These are phyloP conservation scores for Holcopasites calliopsidis DNA, from an alignment of 1,140 invertebrate species.

Conservation along the genomic window DNA sequence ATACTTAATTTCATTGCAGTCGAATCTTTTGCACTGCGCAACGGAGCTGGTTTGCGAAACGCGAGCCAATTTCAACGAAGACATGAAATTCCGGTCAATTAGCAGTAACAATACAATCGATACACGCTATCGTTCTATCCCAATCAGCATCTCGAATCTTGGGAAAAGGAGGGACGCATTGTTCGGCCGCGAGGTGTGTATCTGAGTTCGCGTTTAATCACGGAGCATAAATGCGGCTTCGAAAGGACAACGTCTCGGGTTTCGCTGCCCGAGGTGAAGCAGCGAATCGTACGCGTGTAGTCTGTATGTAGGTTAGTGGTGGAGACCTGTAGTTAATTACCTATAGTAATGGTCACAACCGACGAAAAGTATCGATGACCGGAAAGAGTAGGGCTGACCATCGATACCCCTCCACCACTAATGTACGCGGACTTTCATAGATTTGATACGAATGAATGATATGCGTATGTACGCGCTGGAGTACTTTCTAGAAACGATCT, in stretches of 20 bases:
- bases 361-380: too few relatives aligned
- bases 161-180: neutral
- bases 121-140: neutral
- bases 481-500: conserved; percentile 63
- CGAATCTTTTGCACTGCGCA: too few relatives aligned
- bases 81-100: too few relatives aligned
- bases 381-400: too few relatives aligned
- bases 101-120: neutral
- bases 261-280: conserved; percentile 64
- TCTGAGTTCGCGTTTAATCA: conserved; percentile 44
- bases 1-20: too few relatives aligned
- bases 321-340: too few relatives aligned
- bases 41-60: too few relatives aligned
- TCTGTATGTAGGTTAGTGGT: conserved; percentile 57
- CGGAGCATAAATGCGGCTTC: conserved; percentile 32
- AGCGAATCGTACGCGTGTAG: conserved; percentile 44
- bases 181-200: conserved; percentile 29
- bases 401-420: too few relatives aligned
- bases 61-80: too few relatives aligned
- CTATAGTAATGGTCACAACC: too few relatives aligned
- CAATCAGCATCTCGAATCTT: neutral
- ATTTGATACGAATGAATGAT: conserved; percentile 64
- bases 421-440: conserved; percentile 64
- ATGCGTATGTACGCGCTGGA: conserved; percentile 26
- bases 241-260: conserved; percentile 53